Evolutionary conservation across 1,140 invertebrate genomes (phyloP), one percentile per base, ranked within the genome.

Genomic region (Fragariocoptes setiger): DNA sequence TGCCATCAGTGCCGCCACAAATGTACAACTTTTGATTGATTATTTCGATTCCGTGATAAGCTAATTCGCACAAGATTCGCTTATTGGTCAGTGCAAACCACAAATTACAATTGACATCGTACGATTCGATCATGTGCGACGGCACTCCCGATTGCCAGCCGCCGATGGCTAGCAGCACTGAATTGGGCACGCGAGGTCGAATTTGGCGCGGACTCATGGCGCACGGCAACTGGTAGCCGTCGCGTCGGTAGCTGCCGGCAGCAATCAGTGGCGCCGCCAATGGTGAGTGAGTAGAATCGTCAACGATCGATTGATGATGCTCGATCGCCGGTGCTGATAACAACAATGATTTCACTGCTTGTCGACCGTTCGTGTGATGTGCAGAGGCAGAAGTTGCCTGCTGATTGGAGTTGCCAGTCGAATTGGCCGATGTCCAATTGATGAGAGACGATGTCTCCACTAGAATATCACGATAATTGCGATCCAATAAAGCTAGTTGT

Each of bases 1-100:
- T 66, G 3, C 72, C 71, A 48, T 74, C 69, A 46, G 70, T 72
- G 2, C 71, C 73, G 8, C 74, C 74, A 45, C 75, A 67, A 59
- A 75, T 66, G 53, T 75, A 76, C 44, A 77, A 70, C 22, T 66
- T 46, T 44, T 67, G 66, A 48, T 68, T 61, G 2, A 75, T 50
- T 0, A 65, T 56, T 44, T 70, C 72, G 0, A 74, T 54, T 0
- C 72, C 73, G 49, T 76, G 73, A 51, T 76, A 76, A 3, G 73
- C 71, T 25, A 72, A 59, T 20, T 31, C 15, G n/a, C 5, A 2
- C 2, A 14, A 2, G 13, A 38, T 14, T 42, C 4, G 2, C 3
- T 13, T 2, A 8, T 31, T n/a, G 21, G 37, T 12, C 12, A 4
- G 14, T 21, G 16, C 5, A 39, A 42, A 46, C 73, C 74, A 77